Base-by-base conservation (phyloP, 2,797 vertebrate genomes). In the Malacoraja senta region DNA sequence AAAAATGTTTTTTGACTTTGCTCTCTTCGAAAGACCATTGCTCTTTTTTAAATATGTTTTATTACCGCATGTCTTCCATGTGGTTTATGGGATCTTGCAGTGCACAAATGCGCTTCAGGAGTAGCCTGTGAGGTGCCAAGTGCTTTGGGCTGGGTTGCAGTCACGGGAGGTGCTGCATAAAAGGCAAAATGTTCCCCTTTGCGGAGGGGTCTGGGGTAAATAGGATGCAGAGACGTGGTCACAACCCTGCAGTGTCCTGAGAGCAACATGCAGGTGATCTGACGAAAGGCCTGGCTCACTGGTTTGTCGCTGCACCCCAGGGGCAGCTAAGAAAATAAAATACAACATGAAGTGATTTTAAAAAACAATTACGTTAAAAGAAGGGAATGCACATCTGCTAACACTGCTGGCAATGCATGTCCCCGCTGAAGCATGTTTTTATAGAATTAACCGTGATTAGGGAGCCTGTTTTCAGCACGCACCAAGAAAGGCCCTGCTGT, bases 351-450 rank as follows among this genome's bases (percentile, higher is more conserved):
- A 92, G 71, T 74, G 90, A 92, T 92, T 91, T 91, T 32, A 80
- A 91, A 91, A 29, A 53, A 74, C 90, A 91, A 72, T 91, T 24
- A 76, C 71, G 71, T 92, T 71, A 24, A 44, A 92, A 53, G 58
- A 93, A 83, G 93, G 79, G 76, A 80, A 68, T 81, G 93, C 77
- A 79, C 58, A 93, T 93, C 77, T 93, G 93, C 93, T 80, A 79
- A 65, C 93, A 63, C 35, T 78, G 80, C 19, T 80, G 76, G 90
- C 79, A 80, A 80, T 83, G 63, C n/a, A 79, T 83, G 63, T 71
- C 19, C 79, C 58, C 58, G 32, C 74, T 38, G 65, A 65, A 80
- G 93, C 77, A 93, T 81, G 44, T 83, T 93, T 81, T 93, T 81
- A 71, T 81, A 76, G 90, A 76, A 76, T 92, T 92, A 92, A 92